These are phyloP conservation scores for Chelonus insularis DNA, from an alignment of 1,140 invertebrate genomes.

Conservation along the genomic window DNA sequence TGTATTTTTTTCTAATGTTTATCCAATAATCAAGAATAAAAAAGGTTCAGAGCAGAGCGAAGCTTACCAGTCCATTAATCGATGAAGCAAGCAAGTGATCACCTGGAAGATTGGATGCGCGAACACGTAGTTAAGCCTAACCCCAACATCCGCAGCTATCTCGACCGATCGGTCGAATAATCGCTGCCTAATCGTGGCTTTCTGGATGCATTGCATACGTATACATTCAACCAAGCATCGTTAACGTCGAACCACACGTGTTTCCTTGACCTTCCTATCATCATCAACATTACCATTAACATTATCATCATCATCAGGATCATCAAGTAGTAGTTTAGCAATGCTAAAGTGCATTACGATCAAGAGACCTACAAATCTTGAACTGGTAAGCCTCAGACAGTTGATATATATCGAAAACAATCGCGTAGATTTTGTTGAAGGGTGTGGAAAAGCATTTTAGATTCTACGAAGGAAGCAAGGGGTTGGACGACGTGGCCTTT, in stretches of 20 bases:
- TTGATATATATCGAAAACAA: constrained; percentile 1
- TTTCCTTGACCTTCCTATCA: not conserved
- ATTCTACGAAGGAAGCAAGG: not conserved
- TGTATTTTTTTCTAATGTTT: no score
- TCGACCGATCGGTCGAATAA: constrained; percentile 35
- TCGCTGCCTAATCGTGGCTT: constrained; percentile 38
- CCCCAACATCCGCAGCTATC: constrained; percentile 25
- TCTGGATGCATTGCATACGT: constrained; percentile 1
- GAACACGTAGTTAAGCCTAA: constrained; percentile 27
- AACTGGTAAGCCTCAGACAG: not conserved
- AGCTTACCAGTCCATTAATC: constrained; percentile 15
- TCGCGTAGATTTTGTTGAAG: not conserved
- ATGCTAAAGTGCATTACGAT: no score
- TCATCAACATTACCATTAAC: not conserved
- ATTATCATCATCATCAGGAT: not conserved
- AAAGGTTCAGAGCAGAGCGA: no score
- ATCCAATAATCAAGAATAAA: no score
- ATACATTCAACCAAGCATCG: not conserved
- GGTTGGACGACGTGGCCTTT: no score
- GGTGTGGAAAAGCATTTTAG: not conserved
- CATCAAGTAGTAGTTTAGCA: not conserved
- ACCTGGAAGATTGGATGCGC: constrained; percentile 21
- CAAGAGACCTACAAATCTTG: no score
- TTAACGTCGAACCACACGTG: not conserved
- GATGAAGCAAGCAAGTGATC: constrained; percentile 14